Conservation (phyloP, 2,797 vertebrate species). For the Apogon hyalosoma region DNA sequence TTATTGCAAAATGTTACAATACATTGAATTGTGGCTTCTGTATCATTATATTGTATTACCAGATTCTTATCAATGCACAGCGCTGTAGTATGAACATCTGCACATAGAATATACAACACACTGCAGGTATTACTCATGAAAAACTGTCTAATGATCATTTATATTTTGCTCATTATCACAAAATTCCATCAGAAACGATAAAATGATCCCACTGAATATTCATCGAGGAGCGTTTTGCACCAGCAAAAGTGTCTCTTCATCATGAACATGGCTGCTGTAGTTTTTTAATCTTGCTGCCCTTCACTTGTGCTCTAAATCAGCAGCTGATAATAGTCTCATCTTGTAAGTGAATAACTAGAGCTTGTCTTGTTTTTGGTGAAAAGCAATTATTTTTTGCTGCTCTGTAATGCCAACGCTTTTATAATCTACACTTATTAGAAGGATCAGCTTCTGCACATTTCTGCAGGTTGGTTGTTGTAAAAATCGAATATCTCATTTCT, state of each 20-base stretch:
- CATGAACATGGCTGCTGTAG: background rate
- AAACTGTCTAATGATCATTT: background rate
- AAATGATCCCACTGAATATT: too few relatives aligned
- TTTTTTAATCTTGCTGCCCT: constrained; percentile 7
- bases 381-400: background rate
- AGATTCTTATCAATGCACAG: too few relatives aligned
- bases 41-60: too few relatives aligned
- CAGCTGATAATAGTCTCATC: constrained; percentile 3
- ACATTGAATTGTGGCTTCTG: too few relatives aligned
- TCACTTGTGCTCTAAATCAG: constrained; percentile 6
- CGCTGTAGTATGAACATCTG: too few relatives aligned
- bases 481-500: too few relatives aligned
- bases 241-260: background rate
- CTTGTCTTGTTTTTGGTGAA: background rate
- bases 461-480: background rate
- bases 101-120: background rate
- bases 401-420: background rate
- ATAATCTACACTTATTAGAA: background rate
- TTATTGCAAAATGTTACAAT: too few relatives aligned
- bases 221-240: background rate
- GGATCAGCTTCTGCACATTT: background rate
- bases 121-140: constrained; percentile 2
- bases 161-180: constrained; percentile 7
- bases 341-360: constrained; percentile 16
- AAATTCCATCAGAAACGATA: background rate